A percentile compares a stretch with the other conserved stretches of the same genome.
These are phyloP conservation scores for Ectropis grisescens DNA, from an alignment of 1,140 invertebrate genomes.

Conservation along the genomic window DNA sequence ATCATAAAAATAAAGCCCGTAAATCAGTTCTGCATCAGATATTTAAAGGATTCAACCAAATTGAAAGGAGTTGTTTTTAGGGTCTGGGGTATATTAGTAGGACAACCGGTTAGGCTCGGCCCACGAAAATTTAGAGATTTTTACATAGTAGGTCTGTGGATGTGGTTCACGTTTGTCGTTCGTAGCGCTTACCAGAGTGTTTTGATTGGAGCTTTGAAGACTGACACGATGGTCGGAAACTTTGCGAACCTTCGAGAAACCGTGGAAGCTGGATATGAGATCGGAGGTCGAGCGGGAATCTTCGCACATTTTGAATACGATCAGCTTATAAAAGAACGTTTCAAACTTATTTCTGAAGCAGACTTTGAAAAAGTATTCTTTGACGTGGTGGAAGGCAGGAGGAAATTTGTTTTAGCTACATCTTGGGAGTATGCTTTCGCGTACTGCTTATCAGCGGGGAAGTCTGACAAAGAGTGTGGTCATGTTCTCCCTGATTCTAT, in stretches of 20 bases:
- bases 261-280: slow-evolving; percentile 3
- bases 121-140: slow-evolving; percentile 44
- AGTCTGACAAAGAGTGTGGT: slow-evolving; percentile 33
- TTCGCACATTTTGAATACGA: slow-evolving; percentile 40
- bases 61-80: slow-evolving; percentile 28
- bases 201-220: slow-evolving; percentile 41
- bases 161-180: slow-evolving; percentile 47
- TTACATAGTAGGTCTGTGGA: slow-evolving; percentile 39
- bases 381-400: slow-evolving; percentile 29
- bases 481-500: slow-evolving; percentile 46
- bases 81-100: slow-evolving; percentile 40
- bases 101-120: slow-evolving; percentile 32
- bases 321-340: slow-evolving; percentile 29
- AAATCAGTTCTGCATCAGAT: slow-evolving; percentile 20
- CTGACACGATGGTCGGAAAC: slow-evolving; percentile 25
- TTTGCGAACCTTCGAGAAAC: slow-evolving; percentile 31
- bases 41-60: slow-evolving; percentile 35
- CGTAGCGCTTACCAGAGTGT: slow-evolving; percentile 48
- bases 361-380: slow-evolving; percentile 30
- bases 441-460: slow-evolving; percentile 29
- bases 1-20: slow-evolving; percentile 21
- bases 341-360: slow-evolving; percentile 28
- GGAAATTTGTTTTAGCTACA: slow-evolving; percentile 34
- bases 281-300: slow-evolving; percentile 36
- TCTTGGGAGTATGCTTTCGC: slow-evolving; percentile 43